These are phyloP conservation scores for Phalera bucephala DNA, from an alignment of 2,888 invertebrate species.

Conservation along the genomic window DNA sequence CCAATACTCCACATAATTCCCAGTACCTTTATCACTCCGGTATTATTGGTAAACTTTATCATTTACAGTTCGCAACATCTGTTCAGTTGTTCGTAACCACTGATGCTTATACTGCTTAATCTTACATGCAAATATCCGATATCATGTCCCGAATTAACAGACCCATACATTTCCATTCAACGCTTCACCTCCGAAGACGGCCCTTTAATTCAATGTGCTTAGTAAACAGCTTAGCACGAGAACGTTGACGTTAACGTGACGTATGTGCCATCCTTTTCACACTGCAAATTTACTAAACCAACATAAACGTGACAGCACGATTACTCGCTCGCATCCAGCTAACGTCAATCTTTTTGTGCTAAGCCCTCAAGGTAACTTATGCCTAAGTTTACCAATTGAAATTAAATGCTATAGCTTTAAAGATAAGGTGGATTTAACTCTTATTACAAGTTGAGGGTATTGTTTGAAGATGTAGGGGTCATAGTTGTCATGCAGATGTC, in stretches of 20 bases:
- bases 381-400: constrained; percentile 26
- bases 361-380: too few relatives aligned
- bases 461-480: constrained; percentile 48
- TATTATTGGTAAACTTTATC: neutral
- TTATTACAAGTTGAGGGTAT: constrained; percentile 10
- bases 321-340: too few relatives aligned
- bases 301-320: too few relatives aligned
- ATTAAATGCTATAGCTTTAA: constrained; percentile 27
- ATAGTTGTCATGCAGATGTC: constrained; percentile 39
- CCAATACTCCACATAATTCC: too few relatives aligned
- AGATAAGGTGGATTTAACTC: constrained; percentile 13
- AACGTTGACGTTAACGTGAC: too few relatives aligned
- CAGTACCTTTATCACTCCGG: neutral
- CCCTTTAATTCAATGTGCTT: constrained; percentile 58
- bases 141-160: constrained; percentile 22
- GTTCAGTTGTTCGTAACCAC: constrained; percentile 22
- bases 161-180: constrained; percentile 32
- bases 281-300: too few relatives aligned
- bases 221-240: constrained; percentile 49
- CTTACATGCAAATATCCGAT: constrained; percentile 30
- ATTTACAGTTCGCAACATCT: neutral
- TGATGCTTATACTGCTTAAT: constrained; percentile 21
- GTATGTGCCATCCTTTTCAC: too few relatives aligned
- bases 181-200: constrained; percentile 39
- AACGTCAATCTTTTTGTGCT: too few relatives aligned